Conservation (phyloP, 2,797 vertebrate species). For the Merluccius polli region DNA sequence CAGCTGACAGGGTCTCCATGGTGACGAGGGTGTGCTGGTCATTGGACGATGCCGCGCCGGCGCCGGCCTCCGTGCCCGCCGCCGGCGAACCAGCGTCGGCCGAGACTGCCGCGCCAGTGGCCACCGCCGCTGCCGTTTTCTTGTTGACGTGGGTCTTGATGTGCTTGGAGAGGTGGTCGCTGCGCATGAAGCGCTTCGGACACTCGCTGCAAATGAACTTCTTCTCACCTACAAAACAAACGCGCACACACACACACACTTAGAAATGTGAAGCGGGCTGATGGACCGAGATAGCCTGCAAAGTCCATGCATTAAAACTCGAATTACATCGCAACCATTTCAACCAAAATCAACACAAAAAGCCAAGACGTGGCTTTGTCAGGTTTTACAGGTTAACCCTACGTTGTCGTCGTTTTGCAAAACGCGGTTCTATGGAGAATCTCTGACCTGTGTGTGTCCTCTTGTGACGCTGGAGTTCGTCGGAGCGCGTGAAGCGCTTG, state of each 20-base stretch:
- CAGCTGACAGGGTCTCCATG: constrained; percentile 92
- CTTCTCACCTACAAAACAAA: constrained; percentile 82
- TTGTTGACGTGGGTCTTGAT: constrained; percentile 95
- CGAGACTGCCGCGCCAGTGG: constrained; percentile 26
- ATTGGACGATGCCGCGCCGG: constrained; percentile 61
- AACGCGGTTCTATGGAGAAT: neutral
- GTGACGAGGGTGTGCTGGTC: constrained; percentile 82
- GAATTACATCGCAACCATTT: neutral
- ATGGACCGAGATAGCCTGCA: too few species aligned
- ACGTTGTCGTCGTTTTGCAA: neutral
- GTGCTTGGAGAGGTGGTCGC: constrained; percentile 96
- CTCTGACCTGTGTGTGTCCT: constrained; percentile 88
- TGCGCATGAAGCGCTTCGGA: constrained; percentile 97
- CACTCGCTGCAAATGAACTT: constrained; percentile 88
- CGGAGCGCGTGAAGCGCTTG: constrained; percentile 90
- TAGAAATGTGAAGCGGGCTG: neutral
- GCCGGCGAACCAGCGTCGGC: constrained; percentile 71
- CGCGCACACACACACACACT: neutral
- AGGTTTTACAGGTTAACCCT: neutral
- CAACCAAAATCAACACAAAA: too few species aligned
- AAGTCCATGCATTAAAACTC: too few species aligned
- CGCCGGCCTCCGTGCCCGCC: constrained; percentile 68
- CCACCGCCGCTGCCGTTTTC: constrained; percentile 63
- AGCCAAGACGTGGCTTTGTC: too few species aligned
- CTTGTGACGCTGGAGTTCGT: constrained; percentile 93